phyloP scores from a whole-genome alignment of 2,797 vertebrate genomes.

The Pseudocheirus occidentalis region DNA sequence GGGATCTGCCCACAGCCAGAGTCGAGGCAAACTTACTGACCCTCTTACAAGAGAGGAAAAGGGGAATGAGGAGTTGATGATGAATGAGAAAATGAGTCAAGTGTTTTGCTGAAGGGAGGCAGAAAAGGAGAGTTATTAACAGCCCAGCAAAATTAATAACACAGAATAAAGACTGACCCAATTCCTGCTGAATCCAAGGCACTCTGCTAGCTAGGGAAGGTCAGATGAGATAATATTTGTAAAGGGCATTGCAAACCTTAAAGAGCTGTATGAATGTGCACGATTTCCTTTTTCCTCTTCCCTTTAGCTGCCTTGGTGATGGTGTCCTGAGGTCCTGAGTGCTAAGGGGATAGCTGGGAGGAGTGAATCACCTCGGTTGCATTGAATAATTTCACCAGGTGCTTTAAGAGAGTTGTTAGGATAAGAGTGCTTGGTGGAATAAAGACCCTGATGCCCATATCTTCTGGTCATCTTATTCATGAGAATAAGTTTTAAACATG shows the following conservation, averaged over 20 bases:
- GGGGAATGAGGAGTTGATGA: background rate
- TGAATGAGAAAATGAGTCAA: background rate
- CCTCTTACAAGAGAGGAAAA: background rate
- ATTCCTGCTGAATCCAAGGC: background rate
- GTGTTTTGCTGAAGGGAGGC: background rate
- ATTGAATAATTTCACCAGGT: background rate
- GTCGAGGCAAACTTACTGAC: background rate
- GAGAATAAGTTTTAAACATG: background rate
- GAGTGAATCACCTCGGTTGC: background rate
- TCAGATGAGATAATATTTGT: background rate
- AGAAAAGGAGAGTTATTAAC: background rate
- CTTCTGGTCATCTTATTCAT: background rate
- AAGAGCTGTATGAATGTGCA: rapidly evolving
- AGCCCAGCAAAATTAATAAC: background rate
- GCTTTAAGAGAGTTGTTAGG: background rate
- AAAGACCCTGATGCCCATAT: background rate
- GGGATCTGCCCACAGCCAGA: background rate
- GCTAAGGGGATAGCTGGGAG: background rate
- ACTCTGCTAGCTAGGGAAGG: background rate
- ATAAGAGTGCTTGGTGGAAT: background rate
- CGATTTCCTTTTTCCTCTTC: background rate
- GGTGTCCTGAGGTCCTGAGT: background rate
- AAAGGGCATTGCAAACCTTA: background rate
- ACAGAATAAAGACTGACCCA: background rate
- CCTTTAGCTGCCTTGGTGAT: background rate